phyloP scores from a whole-genome alignment of 92 coral and sea anemone species.

The Diadumene lineata region DNA sequence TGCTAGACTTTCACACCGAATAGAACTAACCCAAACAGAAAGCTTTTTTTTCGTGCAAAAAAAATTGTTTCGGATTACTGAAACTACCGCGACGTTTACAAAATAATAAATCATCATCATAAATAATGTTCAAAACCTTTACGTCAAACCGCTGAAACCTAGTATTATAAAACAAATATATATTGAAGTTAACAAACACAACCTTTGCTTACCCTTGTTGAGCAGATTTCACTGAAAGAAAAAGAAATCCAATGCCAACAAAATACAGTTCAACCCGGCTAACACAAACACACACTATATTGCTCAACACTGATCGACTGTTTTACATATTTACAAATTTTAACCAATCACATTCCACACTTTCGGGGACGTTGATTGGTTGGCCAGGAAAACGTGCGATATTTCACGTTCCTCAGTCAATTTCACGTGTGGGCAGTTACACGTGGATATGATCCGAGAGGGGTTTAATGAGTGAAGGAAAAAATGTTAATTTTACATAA shows the following conservation, averaged over 20 bases:
- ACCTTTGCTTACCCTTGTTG: slow-evolving; percentile 1
- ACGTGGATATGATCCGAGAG: too few relatives aligned
- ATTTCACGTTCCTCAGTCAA: not conserved
- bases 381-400: not conserved
- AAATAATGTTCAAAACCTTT: too few relatives aligned
- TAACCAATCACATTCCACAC: not conserved
- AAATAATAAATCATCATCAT: too few relatives aligned
- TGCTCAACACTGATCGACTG: not conserved
- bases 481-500: too few relatives aligned
- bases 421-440: not conserved
- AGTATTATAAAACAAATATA: not conserved
- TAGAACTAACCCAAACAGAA: too few relatives aligned
- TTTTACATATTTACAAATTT: not conserved
- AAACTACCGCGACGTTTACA: too few relatives aligned
- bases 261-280: not conserved
- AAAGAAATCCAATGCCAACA: not conserved
- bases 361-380: not conserved
- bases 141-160: too few relatives aligned
- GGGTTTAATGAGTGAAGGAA: too few relatives aligned
- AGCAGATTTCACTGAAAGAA: not conserved
- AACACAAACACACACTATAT: not conserved
- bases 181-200: not conserved
- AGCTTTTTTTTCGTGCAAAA: too few relatives aligned
- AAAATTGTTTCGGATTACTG: too few relatives aligned
- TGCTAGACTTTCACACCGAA: too few relatives aligned